These are phyloP conservation scores for Chaetodon trifascialis DNA, from an alignment of 2,113 vertebrate genomes.

Conservation along the genomic window DNA sequence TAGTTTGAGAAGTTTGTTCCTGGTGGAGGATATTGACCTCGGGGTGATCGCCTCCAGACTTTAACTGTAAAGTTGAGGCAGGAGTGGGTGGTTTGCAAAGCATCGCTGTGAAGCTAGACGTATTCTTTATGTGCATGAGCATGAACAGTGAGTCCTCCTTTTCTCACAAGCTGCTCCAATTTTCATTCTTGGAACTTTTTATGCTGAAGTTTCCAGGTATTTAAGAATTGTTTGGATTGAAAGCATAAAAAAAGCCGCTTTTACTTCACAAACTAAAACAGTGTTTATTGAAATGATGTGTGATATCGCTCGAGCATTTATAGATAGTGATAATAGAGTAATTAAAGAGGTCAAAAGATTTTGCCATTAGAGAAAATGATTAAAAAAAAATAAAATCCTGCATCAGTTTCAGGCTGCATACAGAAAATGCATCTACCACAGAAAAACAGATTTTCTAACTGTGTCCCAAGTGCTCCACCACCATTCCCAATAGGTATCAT, in stretches of 20 bases:
- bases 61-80: constrained; percentile 19
- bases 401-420: not conserved
- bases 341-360: not conserved
- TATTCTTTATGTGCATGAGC: constrained; percentile 20
- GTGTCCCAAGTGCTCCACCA: not conserved
- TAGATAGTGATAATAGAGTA: not conserved
- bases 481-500: constrained; percentile 41
- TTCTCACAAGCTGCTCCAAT: constrained; percentile 35
- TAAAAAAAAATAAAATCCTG: not conserved
- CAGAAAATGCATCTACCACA: not conserved
- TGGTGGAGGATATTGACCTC: constrained; percentile 26
- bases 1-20: constrained; percentile 34
- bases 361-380: not conserved
- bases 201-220: not conserved
- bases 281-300: not conserved
- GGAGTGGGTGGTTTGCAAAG: constrained; percentile 38
- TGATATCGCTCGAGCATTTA: not conserved
- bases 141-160: not conserved
- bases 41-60: constrained; percentile 23
- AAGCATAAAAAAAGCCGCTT: not conserved
- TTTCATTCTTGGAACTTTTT: constrained; percentile 27
- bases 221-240: constrained; percentile 16
- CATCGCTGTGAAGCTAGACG: constrained; percentile 1
- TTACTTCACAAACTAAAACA: not conserved
- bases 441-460: not conserved